These are phyloP conservation scores for Oceanites oceanicus DNA, from an alignment of 2,113 vertebrate species.

Conservation along the genomic window DNA sequence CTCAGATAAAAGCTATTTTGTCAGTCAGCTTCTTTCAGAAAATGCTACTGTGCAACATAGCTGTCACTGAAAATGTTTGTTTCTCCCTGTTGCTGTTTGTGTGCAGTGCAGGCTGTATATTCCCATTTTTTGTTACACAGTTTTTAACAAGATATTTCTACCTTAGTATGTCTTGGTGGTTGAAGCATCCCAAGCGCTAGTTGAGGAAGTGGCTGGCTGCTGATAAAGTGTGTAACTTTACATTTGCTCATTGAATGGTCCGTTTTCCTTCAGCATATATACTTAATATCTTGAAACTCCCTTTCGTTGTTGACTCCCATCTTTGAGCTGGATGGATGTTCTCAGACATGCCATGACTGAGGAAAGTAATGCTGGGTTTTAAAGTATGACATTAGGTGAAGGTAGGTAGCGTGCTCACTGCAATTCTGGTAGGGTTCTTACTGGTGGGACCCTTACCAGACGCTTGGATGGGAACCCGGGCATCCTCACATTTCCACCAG, in stretches of 20 bases:
- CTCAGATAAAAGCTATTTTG: background rate
- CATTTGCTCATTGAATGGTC: background rate
- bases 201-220: conserved; percentile 5
- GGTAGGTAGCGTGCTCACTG: background rate
- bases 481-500: background rate
- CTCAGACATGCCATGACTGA: background rate
- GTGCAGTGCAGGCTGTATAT: background rate
- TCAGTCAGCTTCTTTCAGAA: background rate
- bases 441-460: background rate
- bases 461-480: background rate
- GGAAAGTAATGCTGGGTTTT: background rate
- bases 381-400: background rate
- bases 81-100: background rate
- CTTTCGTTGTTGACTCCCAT: background rate
- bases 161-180: background rate
- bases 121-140: background rate
- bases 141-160: background rate
- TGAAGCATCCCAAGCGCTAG: background rate
- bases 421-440: background rate
- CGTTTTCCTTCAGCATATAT: background rate
- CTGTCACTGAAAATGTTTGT: background rate
- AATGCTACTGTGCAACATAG: background rate
- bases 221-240: conserved; percentile 12
- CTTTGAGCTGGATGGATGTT: background rate
- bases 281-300: background rate